Evolutionary conservation across 2,888 invertebrate genomes (phyloP), one percentile per base, ranked within the genome.

Genomic region (Melanostoma mellinum): DNA sequence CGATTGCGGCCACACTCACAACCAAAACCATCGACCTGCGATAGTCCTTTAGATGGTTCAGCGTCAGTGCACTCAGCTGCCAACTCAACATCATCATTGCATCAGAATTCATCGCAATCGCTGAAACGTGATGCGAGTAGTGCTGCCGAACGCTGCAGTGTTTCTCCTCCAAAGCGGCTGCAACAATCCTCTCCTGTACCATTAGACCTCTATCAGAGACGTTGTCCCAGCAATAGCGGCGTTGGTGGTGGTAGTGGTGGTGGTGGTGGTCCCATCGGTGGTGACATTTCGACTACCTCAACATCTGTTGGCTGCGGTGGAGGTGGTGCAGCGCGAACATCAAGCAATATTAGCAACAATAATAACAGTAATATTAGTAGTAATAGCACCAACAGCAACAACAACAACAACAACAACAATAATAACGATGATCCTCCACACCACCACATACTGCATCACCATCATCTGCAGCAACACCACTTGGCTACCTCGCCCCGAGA

Each of bases 201-300:
- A 79, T 87, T 91, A 87, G 91, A 91, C 89, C 89, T 91, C 87
- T 91, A 91, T 88, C 91, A 91, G 87, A 89, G 91, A 87, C 91
- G 89, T 85, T 87, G 88, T 84, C 87, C 85, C 73, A 88, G 87
- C 48, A 86, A 63, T 69, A 82, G 85, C 52, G 79, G 85, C 56
- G 77, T 67, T 32, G 61, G 81, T 30, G 77, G 76, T 32, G 53
- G 76, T 10, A 63, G 60, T 78, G 36, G 86, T 86, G 65, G 87
- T 87, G 90, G 92, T 89, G 91, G 92, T 86, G 38, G 86, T 87
- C 72, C 71, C 35, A 46, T 42, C 50, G 75, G 69, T 46, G 67
- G 78, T 71, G 78, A 78, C 68, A 76, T 85, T 72, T 75, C 82
- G 46, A 56, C 74, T 20, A 82, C 84, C 35, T 79, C 80, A 38